Conservation (phyloP, 2,113 vertebrate species). For the Anser brachyrhynchus region DNA sequence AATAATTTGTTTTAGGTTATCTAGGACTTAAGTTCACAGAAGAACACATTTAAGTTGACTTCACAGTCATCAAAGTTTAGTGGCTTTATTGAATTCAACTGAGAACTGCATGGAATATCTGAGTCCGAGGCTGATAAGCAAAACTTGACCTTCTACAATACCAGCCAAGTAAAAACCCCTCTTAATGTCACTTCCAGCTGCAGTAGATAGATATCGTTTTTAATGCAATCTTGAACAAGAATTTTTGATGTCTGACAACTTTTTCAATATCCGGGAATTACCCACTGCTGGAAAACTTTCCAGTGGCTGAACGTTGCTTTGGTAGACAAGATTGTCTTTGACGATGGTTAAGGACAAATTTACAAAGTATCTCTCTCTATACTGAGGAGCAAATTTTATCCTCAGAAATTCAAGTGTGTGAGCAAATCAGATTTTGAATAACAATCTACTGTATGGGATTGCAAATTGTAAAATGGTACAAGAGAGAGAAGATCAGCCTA, state of each 20-base stretch:
- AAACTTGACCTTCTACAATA: accelerated
- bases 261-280: background rate
- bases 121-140: background rate
- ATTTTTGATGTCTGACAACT: background rate
- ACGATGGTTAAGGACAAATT: background rate
- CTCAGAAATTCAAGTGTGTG: background rate
- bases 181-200: background rate
- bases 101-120: background rate
- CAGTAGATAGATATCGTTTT: background rate
- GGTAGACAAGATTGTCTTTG: background rate
- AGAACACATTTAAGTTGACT: background rate
- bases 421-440: background rate
- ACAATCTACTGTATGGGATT: background rate
- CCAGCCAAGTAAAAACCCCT: background rate
- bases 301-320: background rate
- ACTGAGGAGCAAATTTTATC: background rate
- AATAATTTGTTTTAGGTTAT: background rate
- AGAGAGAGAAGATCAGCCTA: background rate
- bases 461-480: background rate
- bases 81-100: background rate
- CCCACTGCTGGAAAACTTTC: background rate
- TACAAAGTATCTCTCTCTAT: background rate
- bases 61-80: background rate
- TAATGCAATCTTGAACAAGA: background rate
- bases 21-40: background rate